phyloP scores from a whole-genome alignment of 2,888 invertebrate species.

The Xanthorhoe designata region DNA sequence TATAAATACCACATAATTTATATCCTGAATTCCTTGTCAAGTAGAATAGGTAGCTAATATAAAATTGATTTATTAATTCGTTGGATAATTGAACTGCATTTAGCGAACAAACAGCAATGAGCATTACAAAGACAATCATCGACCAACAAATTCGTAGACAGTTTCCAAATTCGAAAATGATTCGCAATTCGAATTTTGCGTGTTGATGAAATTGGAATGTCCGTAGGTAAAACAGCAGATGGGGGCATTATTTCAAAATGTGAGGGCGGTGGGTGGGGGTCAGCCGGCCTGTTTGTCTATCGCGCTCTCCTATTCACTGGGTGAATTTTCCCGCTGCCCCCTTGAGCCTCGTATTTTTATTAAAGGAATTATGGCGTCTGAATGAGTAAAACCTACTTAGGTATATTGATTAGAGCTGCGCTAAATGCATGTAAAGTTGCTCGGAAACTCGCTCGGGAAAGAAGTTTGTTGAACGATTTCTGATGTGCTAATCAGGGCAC shows the following conservation, averaged over 20 bases:
- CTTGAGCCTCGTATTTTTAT: slow-evolving; percentile 78
- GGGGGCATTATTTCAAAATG: slow-evolving; percentile 82
- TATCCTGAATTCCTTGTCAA: not conserved
- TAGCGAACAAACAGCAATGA: not conserved
- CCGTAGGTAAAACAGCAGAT: slow-evolving; percentile 60
- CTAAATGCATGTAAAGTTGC: slow-evolving; percentile 39
- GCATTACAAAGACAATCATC: slow-evolving; percentile 21
- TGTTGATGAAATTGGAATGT: slow-evolving; percentile 57
- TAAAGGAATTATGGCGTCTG: slow-evolving; percentile 82
- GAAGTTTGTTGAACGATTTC: slow-evolving; percentile 30
- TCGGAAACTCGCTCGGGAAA: slow-evolving; percentile 10
- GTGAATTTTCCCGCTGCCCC: slow-evolving; percentile 81
- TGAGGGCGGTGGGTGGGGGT: slow-evolving; percentile 69
- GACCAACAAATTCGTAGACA: slow-evolving; percentile 24
- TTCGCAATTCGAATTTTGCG: slow-evolving; percentile 38
- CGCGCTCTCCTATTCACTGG: slow-evolving; percentile 84
- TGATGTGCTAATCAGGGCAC: slow-evolving; percentile 26
- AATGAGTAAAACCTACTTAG: slow-evolving; percentile 78
- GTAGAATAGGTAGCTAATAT: not conserved
- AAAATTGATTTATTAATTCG: not conserved
- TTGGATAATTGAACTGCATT: not conserved
- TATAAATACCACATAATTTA: not conserved
- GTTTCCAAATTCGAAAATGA: slow-evolving; percentile 27
- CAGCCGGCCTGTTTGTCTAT: slow-evolving; percentile 82
- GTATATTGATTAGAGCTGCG: slow-evolving; percentile 77